A percentile compares a stretch with the other conserved stretches of the same genome.
Conservation (phyloP, 2,888 invertebrate species). For the Parasteatoda lunata region DNA sequence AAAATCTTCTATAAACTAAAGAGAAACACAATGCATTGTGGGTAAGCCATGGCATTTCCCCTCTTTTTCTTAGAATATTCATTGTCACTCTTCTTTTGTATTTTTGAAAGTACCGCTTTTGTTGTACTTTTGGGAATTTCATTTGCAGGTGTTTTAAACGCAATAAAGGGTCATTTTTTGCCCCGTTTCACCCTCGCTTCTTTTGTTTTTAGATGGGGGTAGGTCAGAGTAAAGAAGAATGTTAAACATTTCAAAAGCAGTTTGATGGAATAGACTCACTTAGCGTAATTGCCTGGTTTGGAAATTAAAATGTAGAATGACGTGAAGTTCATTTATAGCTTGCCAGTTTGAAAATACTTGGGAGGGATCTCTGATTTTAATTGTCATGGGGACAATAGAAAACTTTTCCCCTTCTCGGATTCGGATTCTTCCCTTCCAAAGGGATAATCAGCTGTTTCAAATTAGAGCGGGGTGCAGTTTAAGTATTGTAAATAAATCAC, state of each 20-base stretch:
- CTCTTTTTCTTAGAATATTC: neutral
- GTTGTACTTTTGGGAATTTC: conserved; percentile 46
- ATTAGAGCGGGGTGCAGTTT: no score
- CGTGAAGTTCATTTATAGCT: neutral
- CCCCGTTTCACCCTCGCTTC: neutral
- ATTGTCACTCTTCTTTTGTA: conserved; percentile 47
- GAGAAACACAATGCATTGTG: conserved; percentile 48
- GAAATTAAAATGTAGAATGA: conserved; percentile 46
- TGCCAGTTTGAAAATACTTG: neutral
- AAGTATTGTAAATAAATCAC: no score
- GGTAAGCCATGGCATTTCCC: conserved; percentile 12
- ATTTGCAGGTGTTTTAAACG: conserved; percentile 54
- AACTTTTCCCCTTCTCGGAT: neutral
- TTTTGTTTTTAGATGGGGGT: neutral
- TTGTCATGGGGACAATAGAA: conserved; percentile 21
- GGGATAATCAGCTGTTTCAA: no score
- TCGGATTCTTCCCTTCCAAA: no score
- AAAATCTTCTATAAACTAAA: neutral
- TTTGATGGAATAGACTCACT: conserved; percentile 22
- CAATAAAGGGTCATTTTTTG: conserved; percentile 42
- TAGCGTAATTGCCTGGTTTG: conserved; percentile 44
- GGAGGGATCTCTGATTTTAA: neutral
- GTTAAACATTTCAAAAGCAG: neutral
- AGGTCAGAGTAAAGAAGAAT: neutral
- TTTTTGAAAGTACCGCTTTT: conserved; percentile 23